These are phyloP conservation scores for Cyprinodon diabolis DNA, from an alignment of 2,797 vertebrate genomes.

Conservation along the genomic window DNA sequence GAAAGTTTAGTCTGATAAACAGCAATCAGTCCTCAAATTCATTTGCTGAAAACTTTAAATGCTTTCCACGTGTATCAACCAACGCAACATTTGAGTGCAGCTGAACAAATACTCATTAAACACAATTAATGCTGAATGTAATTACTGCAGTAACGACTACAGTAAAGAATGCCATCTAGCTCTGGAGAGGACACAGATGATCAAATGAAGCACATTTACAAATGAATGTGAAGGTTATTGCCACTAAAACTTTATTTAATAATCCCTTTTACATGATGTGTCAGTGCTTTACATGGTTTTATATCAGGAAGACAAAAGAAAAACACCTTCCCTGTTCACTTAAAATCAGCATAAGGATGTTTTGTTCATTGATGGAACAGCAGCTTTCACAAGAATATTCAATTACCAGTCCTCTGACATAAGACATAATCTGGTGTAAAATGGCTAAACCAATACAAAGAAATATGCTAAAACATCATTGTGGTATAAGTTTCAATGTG, in stretches of 20 bases:
- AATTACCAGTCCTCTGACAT: slow-evolving; percentile 32
- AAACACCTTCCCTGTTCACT: slow-evolving; percentile 36
- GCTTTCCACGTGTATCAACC: neutral
- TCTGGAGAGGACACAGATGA: slow-evolving; percentile 31
- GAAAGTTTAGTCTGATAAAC: slow-evolving; percentile 39
- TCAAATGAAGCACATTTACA: slow-evolving; percentile 35
- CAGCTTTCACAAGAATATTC: slow-evolving; percentile 36
- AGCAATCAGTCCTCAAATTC: slow-evolving; percentile 22
- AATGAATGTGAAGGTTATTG: slow-evolving; percentile 22
- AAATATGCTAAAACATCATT: slow-evolving; percentile 19
- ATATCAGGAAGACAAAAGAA: slow-evolving; percentile 8
- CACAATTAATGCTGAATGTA: neutral
- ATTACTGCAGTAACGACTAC: neutral
- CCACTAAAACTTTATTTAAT: slow-evolving; percentile 24
- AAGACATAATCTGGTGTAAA: slow-evolving; percentile 20
- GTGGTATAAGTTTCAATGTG: slow-evolving; percentile 6
- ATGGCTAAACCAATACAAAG: slow-evolving; percentile 8
- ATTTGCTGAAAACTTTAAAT: slow-evolving; percentile 20
- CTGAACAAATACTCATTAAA: neutral
- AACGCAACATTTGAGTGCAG: neutral
- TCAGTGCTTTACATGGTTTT: slow-evolving; percentile 15
- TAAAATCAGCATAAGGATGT: slow-evolving; percentile 34
- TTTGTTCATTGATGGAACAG: slow-evolving; percentile 41
- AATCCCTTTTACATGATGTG: slow-evolving; percentile 16
- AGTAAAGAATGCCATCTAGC: slow-evolving; percentile 16